Conservation (phyloP, 2,797 vertebrate genomes). For the Myiothlypis chrysogaster region DNA sequence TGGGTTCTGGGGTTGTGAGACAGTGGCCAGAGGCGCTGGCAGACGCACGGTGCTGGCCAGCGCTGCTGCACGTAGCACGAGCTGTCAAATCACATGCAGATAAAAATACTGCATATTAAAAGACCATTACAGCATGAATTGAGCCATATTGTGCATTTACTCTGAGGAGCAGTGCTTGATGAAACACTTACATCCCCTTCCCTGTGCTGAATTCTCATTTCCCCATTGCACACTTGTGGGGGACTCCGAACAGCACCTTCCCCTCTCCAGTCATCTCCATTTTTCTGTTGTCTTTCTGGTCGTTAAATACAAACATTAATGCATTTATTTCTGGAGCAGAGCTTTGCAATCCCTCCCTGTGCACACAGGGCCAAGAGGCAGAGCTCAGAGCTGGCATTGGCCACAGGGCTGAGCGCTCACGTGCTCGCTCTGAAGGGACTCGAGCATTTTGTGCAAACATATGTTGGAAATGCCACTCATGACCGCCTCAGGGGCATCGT, state of each 20-base stretch:
- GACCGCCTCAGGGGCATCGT: neutral
- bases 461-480: neutral
- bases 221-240: rapidly evolving
- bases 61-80: neutral
- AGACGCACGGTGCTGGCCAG: rapidly evolving
- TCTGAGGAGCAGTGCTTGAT: neutral
- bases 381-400: neutral
- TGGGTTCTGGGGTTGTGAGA: neutral
- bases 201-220: rapidly evolving
- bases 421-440: neutral
- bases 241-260: neutral
- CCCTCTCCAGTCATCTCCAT: rapidly evolving
- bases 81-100: neutral
- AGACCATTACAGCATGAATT: neutral
- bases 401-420: neutral
- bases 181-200: neutral
- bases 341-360: neutral
- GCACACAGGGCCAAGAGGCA: neutral
- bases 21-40: neutral
- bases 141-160: neutral
- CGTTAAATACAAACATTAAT: neutral
- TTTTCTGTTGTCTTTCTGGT: neutral
- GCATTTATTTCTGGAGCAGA: neutral
- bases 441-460: neutral
- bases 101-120: neutral